Evolutionary conservation across 2,797 vertebrate genomes (phyloP).

Genomic region (Chanos chanos): DNA sequence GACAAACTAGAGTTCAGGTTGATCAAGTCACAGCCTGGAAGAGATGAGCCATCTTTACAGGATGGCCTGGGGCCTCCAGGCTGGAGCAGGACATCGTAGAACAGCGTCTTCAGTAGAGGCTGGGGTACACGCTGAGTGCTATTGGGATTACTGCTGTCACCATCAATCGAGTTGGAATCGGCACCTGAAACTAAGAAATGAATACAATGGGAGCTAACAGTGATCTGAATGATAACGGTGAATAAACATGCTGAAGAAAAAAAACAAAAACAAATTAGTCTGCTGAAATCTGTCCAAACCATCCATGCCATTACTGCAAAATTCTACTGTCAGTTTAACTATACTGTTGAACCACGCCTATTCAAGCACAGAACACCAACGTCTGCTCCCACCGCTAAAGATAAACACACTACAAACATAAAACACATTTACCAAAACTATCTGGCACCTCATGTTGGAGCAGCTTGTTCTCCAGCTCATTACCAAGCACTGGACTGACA

Average conservation of each 20-base stretch:
- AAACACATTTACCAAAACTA: slow-evolving; percentile 56
- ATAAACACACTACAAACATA: background rate
- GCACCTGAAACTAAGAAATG: no score
- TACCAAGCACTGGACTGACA: slow-evolving; percentile 50
- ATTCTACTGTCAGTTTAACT: no score
- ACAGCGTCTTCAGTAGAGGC: slow-evolving; percentile 27
- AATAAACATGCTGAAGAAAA: no score
- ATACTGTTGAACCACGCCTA: no score
- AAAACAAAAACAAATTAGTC: no score
- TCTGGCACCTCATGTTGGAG: slow-evolving; percentile 44
- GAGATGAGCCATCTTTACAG: slow-evolving; percentile 35
- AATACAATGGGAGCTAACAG: no score
- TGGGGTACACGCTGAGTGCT: slow-evolving; percentile 34
- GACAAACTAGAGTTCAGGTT: slow-evolving; percentile 42
- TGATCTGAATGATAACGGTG: no score
- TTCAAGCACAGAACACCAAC: no score
- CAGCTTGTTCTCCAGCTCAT: slow-evolving; percentile 57
- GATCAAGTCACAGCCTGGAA: slow-evolving; percentile 26
- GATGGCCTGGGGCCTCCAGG: slow-evolving; percentile 24
- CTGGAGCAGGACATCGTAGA: slow-evolving; percentile 34
- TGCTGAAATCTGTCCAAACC: no score
- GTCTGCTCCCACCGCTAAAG: no score
- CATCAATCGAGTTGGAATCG: slow-evolving; percentile 57
- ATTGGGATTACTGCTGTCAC: slow-evolving; percentile 51
- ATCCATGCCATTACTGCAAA: no score